Base-by-base conservation (phyloP, 1,140 invertebrate genomes). In the Sitodiplosis mosellana region DNA sequence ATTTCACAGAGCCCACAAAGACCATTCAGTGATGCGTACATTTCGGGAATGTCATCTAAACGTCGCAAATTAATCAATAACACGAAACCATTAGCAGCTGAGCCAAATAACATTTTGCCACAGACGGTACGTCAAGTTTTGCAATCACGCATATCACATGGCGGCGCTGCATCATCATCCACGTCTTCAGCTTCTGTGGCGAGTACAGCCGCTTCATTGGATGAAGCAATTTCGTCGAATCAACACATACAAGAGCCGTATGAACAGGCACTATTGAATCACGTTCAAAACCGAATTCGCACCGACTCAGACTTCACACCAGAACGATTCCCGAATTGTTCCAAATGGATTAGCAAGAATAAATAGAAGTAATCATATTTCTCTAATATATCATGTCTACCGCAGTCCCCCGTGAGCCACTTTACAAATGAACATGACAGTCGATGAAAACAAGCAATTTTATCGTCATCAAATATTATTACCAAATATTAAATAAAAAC, bases 21-120 rank as follows among this genome's bases (percentile, higher is more conserved):
- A 5, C 75, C 78, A 7, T 80, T 82, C 52, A 86, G 83, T 52
- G 85, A 88, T 66, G 82, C 82, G n/a, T 89, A 89, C 59, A 65
- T 88, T 33, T 76, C 76, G 18, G 80, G 80, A 8, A 76, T 88
- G 73, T 83, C 86, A 11, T 77, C 75, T 36, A 89, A 88, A 63
- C 70, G 84, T 15, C 73, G 84, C 52, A 84, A 85, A 64, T 64
- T 86, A 47, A 74, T 80, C 8, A 64, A 66, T 44, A 59, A 53
- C 37, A 55, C 61, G 4, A 72, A 70, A 54, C 62, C 68, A 12
- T 56, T 66, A 34, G 58, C 65, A 33, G 64, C 53, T 45, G 56
- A 70, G 17, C 59, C 59, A 15, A 15, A 55, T 49, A 49, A 57
- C 48, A 52, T 62, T 33, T 52, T 63, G 53, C 46, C 59, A 63